Conservation (phyloP, 2,797 vertebrate species). For the Corythornis leucogaster region DNA sequence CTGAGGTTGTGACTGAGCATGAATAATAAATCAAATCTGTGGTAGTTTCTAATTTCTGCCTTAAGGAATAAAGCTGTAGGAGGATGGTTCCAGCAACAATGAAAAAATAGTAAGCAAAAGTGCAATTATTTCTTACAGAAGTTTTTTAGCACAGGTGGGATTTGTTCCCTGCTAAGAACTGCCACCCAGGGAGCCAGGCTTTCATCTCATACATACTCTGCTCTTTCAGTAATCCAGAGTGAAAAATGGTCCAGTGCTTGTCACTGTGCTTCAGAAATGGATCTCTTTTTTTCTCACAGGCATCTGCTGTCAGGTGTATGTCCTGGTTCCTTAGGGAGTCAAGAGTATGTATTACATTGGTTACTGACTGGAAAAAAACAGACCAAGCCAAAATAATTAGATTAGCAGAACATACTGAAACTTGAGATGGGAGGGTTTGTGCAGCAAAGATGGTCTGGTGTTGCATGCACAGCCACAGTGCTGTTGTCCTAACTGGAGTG, state of each 20-base stretch:
- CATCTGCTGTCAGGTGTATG: not conserved
- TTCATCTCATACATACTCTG: not conserved
- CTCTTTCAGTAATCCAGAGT: not conserved
- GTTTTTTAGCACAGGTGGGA: not conserved
- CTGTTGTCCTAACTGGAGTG: no score
- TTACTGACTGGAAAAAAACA: not conserved
- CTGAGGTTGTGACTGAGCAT: not conserved
- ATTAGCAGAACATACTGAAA: not conserved
- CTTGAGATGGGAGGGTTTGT: not conserved
- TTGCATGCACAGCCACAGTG: not conserved
- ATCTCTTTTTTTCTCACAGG: not conserved
- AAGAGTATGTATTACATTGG: not conserved
- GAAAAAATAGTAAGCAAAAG: not conserved
- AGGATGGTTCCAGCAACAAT: constrained; percentile 27
- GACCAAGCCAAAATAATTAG: not conserved
- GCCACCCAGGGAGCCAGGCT: not conserved
- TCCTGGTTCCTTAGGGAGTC: not conserved
- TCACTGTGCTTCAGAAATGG: not conserved
- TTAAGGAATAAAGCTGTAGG: constrained; percentile 12
- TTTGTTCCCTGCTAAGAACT: constrained; percentile 21
- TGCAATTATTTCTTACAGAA: not conserved
- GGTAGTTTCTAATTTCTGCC: constrained; percentile 33
- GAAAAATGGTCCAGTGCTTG: not conserved
- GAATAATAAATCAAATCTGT: constrained; percentile 37
- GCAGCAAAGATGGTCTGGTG: not conserved